Base-by-base conservation (phyloP, 2,797 vertebrate genomes). In the Xenopus petersii region DNA sequence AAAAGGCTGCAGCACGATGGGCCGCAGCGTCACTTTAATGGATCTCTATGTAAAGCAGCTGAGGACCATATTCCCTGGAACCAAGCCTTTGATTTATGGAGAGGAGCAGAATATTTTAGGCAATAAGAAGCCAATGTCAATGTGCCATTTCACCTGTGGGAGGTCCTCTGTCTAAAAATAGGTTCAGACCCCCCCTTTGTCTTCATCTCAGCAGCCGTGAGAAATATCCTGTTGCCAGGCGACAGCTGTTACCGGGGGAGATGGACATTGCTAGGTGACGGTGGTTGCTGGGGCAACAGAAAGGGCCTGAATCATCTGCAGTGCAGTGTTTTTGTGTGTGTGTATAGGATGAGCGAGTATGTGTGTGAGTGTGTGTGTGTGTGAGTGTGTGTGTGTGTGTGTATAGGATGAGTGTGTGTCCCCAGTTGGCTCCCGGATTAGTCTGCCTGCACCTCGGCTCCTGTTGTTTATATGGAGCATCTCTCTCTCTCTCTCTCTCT, bases 221-320 rank as follows among this genome's bases (percentile, higher is more conserved):
- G 48, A 73, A 77, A 69, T 64, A 78, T 73, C 75, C 64, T 17
- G 65, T 78, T 68, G 65, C 75, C 51, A 64, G 26, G 70, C 60
- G 12, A 78, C 65, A 9, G 46, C 48, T 62, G 70, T 78, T 73
- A 78, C 70, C 62, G 49, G 75, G 75, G 75, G 75, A 71, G 65
- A 78, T 65, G 10, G 70, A 71, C 70, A 78, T 78, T 68, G 70
- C 75, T 73, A 78, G 65, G 75, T 12, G 75, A 78, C 65, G 48
- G 59, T 42, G 70, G 70, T 77, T 67, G 75, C 70, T 70, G 3
- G 36, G 70, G 75, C 24, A 70, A 77, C 64, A 46, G 70, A 21
- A 60, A 56, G 58, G 64, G 64, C 58, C 75, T 62, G 64, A 68
- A 48, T 78, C 75, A 73, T 78, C 75, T 65, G 75, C 75, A 78